phyloP scores from a whole-genome alignment of 2,113 vertebrate species.

The Muscicapa adusta region DNA sequence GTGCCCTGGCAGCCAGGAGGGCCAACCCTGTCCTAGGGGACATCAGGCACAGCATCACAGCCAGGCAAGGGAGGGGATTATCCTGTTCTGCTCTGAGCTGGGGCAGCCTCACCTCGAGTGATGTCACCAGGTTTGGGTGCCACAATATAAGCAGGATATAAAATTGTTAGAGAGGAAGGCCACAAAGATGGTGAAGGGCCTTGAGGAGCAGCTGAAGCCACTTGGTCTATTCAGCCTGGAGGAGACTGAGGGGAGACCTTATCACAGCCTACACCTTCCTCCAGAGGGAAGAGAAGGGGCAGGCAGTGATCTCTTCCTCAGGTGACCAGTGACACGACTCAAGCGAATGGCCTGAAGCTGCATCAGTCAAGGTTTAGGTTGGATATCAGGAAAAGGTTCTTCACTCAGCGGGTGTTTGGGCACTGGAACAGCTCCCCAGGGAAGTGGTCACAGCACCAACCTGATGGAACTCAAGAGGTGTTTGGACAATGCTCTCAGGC shows the following conservation, averaged over 20 bases:
- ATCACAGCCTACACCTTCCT: fast-evolving
- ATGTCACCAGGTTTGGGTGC: neutral
- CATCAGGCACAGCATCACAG: neutral
- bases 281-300: neutral
- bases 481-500: neutral
- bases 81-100: fast-evolving
- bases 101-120: fast-evolving
- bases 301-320: neutral
- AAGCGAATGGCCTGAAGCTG: neutral
- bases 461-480: neutral
- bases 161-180: neutral
- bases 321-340: neutral
- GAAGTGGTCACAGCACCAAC: neutral
- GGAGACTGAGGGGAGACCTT: neutral
- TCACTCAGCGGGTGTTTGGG: neutral
- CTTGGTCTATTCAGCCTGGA: neutral
- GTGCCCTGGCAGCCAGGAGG: neutral
- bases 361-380: neutral
- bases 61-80: fast-evolving
- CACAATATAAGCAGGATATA: neutral
- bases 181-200: neutral
- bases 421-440: neutral
- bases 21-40: fast-evolving
- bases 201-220: neutral
- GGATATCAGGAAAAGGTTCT: neutral